Evolutionary conservation across 1,140 invertebrate genomes (phyloP).

Genomic region (Heliconius congener): DNA sequence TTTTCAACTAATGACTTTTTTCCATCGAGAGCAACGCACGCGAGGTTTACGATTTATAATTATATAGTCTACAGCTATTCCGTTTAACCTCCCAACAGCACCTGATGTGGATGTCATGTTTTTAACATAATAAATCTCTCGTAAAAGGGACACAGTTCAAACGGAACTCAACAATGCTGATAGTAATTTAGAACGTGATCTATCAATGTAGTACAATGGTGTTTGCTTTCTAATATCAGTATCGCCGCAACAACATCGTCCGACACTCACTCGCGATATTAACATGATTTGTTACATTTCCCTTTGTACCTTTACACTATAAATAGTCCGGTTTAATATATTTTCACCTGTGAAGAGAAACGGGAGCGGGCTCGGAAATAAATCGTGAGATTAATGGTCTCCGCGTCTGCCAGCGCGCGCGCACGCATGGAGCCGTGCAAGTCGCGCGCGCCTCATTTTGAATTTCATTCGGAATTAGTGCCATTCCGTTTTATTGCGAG

Average conservation of each 20-base stretch:
- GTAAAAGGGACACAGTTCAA: slow-evolving; percentile 22
- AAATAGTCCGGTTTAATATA: slow-evolving; percentile 68
- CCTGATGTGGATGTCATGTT: not conserved
- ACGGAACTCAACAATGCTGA: slow-evolving; percentile 24
- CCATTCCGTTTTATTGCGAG: slow-evolving; percentile 43
- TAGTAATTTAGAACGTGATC: slow-evolving; percentile 40
- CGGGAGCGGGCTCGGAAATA: slow-evolving; percentile 66
- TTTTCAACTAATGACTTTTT: slow-evolving; percentile 37
- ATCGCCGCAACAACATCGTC: slow-evolving; percentile 42
- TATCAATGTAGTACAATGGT: slow-evolving; percentile 40
- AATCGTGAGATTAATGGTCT: slow-evolving; percentile 68
- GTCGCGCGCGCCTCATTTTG: slow-evolving; percentile 66
- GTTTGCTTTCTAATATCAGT: slow-evolving; percentile 56
- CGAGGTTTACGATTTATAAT: not conserved
- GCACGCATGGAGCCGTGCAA: slow-evolving; percentile 48
- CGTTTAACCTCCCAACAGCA: not conserved
- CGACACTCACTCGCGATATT: slow-evolving; percentile 53
- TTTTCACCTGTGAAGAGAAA: slow-evolving; percentile 69
- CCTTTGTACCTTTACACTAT: slow-evolving; percentile 60
- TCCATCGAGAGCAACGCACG: slow-evolving; percentile 18
- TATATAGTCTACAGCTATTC: not conserved
- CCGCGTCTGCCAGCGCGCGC: slow-evolving; percentile 43
- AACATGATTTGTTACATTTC: slow-evolving; percentile 68
- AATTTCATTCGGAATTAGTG: slow-evolving; percentile 43
- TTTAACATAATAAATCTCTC: not conserved